Evolutionary conservation across 1,140 invertebrate species (phyloP), one percentile per base, ranked within the genome.

Genomic region (Apocrypta bakeri): DNA sequence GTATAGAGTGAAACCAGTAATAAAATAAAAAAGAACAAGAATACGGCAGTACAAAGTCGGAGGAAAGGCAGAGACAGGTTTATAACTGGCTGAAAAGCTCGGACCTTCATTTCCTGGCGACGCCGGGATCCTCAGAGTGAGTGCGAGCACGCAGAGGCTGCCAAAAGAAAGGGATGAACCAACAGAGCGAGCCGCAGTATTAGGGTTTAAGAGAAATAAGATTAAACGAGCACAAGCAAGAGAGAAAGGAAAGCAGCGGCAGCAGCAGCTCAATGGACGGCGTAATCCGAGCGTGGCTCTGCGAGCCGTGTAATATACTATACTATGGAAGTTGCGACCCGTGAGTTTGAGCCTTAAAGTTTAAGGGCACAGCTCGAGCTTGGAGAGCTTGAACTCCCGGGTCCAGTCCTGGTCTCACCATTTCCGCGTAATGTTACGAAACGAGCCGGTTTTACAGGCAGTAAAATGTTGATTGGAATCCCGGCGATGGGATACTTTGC

Each of bases 391-490:
- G 17, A 56, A 56, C 48, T 56, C 48, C 17, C 17, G 48, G 14
- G 48, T 56, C 48, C 48, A 4, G 21, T 7, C 21, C 48, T 56
- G 48, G 17, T 21, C 7, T 7, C 48, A 17, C 42, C 42, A 21
- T 17, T 17, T 4, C 21, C 48, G 48, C 48, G 48, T 56, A n/a
- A 56, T 56, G 48, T 56, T 56, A 56, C 83, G 84, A 88, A 88
- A 89, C 86, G 85, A 84, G 84, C 74, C 82, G 86, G 83, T 88
- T 88, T 87, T 88, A 88, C 85, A 88, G 87, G 83, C 87, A 88
- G 87, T 88, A 87, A 89, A 89, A 88, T 85, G 86, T 88, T 87
- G 87, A 88, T 88, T 89, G 84, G 85, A 88, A 88, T 88, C 75
- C 84, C 74, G 79, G 42, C 77, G 82, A 88, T 86, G 84, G 48